Evolutionary conservation across 2,797 vertebrate species (phyloP), one percentile per base, ranked within the genome.

Genomic region (Botia almorhae): DNA sequence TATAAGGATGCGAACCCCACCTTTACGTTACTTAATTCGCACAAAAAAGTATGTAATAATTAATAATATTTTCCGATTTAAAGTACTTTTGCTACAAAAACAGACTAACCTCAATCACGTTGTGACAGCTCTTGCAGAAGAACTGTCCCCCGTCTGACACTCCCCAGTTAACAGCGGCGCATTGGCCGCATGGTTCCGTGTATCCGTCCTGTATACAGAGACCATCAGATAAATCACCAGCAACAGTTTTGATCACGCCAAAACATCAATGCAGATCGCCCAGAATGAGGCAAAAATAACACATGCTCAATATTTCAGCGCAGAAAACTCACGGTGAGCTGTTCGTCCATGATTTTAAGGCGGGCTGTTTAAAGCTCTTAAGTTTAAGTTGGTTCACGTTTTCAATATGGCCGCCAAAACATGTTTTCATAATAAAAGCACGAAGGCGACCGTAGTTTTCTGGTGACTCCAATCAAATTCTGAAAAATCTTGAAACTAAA

Each of bases 111-210:
- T 99, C 97, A 69, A 94, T 97, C 74, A 97, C 92, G n/a, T 94
- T 96, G 91, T 97, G 98, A 48, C 98, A 99, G 82, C 92, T 94
- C 75, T 87, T 95, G 81, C 98, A 99, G 82, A 95, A 99, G 88
- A 95, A 98, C 21, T 90, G 91, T 58, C 95, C 94, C 87, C 95
- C 96, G 0, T 97, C 96, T 0, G 96, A 95, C 56, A 98, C 51
- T 0, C 95, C 96, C 98, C 97, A 99, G 58, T 93, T 89, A 67
- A 98, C 92, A 0, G 91, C 93, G 0, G 90, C 90, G 48, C 97
- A 99, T 33, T 93, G 93, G 0, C 69, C 84, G 67, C 97, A 99
- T 4, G 93, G 91, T 48, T 95, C 93, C 14, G 73, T 88, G 90
- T 94, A 96, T 7, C 90, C 93, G 1, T 86, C 91, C 97, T 99